phyloP scores from a whole-genome alignment of 2,888 invertebrate genomes.

The Diarsia brunnea region DNA sequence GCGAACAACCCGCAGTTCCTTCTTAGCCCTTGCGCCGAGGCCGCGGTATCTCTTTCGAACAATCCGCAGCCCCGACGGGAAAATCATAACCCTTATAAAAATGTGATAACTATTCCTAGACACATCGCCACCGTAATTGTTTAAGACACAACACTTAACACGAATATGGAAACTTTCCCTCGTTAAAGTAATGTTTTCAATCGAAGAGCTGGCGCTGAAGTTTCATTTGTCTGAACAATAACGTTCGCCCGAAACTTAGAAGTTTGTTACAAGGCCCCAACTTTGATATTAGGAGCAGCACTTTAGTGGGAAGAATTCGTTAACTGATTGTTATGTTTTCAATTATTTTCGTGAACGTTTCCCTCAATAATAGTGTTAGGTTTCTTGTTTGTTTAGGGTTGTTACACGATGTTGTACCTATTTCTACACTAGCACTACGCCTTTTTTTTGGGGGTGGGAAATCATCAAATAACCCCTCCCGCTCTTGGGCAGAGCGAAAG shows the following conservation, averaged over 20 bases:
- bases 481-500: too few relatives aligned
- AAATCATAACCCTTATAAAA: too few relatives aligned
- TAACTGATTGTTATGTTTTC: constrained; percentile 46
- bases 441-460: too few relatives aligned
- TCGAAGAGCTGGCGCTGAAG: constrained; percentile 49
- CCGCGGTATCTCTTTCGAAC: too few relatives aligned
- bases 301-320: constrained; percentile 33
- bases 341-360: constrained; percentile 35
- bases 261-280: constrained; percentile 47
- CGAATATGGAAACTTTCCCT: constrained; percentile 31
- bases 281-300: constrained; percentile 54
- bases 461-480: too few relatives aligned
- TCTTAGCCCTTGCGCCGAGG: too few relatives aligned
- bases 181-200: constrained; percentile 43
- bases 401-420: background rate
- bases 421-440: background rate
- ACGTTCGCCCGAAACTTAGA: constrained; percentile 53
- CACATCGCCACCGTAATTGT: background rate
- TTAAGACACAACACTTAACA: constrained; percentile 18
- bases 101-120: background rate
- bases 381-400: constrained; percentile 1
- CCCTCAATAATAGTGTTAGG: constrained; percentile 1
- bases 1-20: too few relatives aligned
- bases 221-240: constrained; percentile 60
- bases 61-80: too few relatives aligned